Conservation (phyloP, 2,888 invertebrate species). For the Pandemis heparana region DNA sequence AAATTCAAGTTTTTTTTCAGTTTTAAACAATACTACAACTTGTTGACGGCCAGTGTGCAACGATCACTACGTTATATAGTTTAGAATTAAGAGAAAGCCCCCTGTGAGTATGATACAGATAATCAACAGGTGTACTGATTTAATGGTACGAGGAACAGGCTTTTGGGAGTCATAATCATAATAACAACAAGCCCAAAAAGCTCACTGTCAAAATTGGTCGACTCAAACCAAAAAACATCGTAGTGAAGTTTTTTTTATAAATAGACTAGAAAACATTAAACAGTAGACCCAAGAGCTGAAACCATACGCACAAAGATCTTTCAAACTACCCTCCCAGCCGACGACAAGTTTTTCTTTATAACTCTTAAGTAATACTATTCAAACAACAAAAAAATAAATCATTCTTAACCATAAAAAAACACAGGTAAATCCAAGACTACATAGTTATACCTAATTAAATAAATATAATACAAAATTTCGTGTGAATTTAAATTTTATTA, state of each 20-base stretch:
- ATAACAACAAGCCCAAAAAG: not conserved
- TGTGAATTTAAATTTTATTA: conserved; percentile 52
- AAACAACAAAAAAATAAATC: conserved; percentile 70
- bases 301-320: conserved; percentile 14
- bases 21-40: conserved; percentile 76
- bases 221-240: conserved; percentile 1
- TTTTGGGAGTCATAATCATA: not conserved
- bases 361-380: conserved; percentile 66
- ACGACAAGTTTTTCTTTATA: conserved; percentile 58
- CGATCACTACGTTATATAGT: conserved; percentile 42
- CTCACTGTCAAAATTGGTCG: not conserved
- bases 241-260: conserved; percentile 14
- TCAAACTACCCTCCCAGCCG: conserved; percentile 49
- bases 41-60: conserved; percentile 47
- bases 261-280: conserved; percentile 36
- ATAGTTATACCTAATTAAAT: conserved; percentile 47
- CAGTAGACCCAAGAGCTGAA: conserved; percentile 20
- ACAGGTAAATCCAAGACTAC: conserved; percentile 65
- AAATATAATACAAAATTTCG: conserved; percentile 47
- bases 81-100: conserved; percentile 32
- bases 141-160: not conserved
- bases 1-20: conserved; percentile 80
- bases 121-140: not conserved
- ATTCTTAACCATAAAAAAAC: conserved; percentile 67
- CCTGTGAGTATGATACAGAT: not conserved